Conservation (phyloP, 2,888 invertebrate genomes). For the Tenthredo scrophulariae region DNA sequence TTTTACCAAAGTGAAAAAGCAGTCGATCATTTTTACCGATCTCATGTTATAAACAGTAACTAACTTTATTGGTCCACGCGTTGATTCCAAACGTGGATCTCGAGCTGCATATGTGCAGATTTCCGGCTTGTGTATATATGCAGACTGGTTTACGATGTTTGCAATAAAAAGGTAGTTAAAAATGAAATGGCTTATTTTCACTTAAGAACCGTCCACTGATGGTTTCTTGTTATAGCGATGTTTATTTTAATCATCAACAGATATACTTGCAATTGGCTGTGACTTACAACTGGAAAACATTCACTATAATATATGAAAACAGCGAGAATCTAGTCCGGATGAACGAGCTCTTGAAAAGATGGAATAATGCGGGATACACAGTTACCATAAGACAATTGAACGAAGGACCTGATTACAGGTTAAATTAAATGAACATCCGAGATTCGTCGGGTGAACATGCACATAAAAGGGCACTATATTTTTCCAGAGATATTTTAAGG, state of each 20-base stretch:
- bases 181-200: too few species aligned
- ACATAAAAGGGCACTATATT: background rate
- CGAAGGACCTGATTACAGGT: slow-evolving; percentile 84
- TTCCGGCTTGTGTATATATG: background rate
- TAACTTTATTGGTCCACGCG: background rate
- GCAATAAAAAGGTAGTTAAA: slow-evolving; percentile 2
- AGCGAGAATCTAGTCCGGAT: slow-evolving; percentile 86
- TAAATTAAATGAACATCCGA: slow-evolving; percentile 58
- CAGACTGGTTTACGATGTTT: slow-evolving; percentile 2
- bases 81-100: background rate
- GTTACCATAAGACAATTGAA: slow-evolving; percentile 84
- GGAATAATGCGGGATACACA: slow-evolving; percentile 81
- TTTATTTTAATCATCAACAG: slow-evolving; percentile 67
- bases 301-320: slow-evolving; percentile 93
- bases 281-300: slow-evolving; percentile 89
- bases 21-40: background rate
- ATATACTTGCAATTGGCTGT: slow-evolving; percentile 85
- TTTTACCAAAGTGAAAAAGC: background rate
- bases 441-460: background rate
- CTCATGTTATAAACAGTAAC: background rate
- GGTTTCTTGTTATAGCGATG: background rate
- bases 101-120: background rate
- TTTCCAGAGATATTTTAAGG: slow-evolving; percentile 82
- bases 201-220: background rate
- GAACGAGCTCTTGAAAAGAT: slow-evolving; percentile 86